Evolutionary conservation across 2,113 vertebrate species (phyloP).

Genomic region (Cygnus buccinator): DNA sequence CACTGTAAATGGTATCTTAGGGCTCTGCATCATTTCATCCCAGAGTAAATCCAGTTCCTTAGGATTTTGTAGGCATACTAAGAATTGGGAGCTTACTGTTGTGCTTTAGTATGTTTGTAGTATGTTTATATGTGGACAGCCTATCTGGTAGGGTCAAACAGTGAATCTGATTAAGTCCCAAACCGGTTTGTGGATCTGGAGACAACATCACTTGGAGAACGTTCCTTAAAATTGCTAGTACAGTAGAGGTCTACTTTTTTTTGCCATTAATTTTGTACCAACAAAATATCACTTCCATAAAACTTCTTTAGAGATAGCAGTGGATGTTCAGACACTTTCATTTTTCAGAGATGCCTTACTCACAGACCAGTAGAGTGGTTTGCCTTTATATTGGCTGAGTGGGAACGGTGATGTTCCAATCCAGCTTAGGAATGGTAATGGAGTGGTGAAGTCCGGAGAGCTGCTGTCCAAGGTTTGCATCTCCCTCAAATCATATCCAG

Average conservation of each 20-base stretch:
- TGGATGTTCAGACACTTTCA: background rate
- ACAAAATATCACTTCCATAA: background rate
- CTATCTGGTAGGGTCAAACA: background rate
- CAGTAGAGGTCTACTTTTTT: background rate
- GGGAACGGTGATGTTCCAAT: background rate
- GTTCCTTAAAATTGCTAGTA: background rate
- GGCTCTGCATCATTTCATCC: background rate
- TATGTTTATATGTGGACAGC: no score
- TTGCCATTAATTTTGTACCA: background rate
- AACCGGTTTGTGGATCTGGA: background rate
- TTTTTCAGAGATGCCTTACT: no score
- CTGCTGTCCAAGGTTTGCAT: background rate
- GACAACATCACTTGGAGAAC: background rate
- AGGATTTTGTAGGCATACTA: background rate
- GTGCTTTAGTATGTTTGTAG: background rate
- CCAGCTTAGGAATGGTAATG: background rate
- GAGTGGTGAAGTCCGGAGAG: background rate
- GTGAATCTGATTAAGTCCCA: background rate
- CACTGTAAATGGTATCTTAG: background rate
- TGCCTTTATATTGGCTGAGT: background rate
- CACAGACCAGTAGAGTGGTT: no score
- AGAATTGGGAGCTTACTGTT: background rate
- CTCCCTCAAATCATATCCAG: background rate
- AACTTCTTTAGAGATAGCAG: background rate
- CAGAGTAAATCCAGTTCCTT: background rate